Base-by-base conservation (phyloP, 2,113 vertebrate genomes). In the Monopterus albus region DNA sequence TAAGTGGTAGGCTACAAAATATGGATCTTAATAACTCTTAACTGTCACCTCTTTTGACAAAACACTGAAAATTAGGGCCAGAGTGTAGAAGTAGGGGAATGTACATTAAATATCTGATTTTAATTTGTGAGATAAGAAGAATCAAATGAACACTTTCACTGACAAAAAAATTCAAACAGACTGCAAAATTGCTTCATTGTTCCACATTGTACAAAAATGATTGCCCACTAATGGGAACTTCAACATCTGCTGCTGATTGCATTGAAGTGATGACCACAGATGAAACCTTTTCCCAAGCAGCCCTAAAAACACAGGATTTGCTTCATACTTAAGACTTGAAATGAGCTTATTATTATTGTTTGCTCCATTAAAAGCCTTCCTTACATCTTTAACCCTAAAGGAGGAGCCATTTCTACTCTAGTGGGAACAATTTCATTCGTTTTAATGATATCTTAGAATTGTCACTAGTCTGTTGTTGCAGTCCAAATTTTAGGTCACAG, bases 401-500 rank as follows among this genome's bases (percentile, higher is more conserved):
- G 42, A 26, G 52, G 25, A 73, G 56, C 61, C 42, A 13, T 51
- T 67, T 59, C 33, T 5, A 18, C 42, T 45, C 59, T 40, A 35
- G 39, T 36, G 26, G 26, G 33, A 64, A 53, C 50, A 59, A 39
- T 81, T 55, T 56, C 28, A 72, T 76, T 70, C 31, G 71, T 79
- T 79, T 63, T 66, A 18, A 62, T 42, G 49, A 60, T 21, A 56
- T 59, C 79, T 74, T 50, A 55, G 25, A 73, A 57, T 38, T 31
- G 17, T 55, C 52, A 56, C 55, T 23, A 17, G 33, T 52, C 28
- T 79, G 43, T 58, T 78, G 62, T 65, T 56, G 33, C 33, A 53
- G 71, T 67, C 64, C 45, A 78, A 59, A 62, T 86, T 86, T 79
- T 66, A 73, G 75, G 87, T 84, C 72, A 81, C 56, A 71, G 62